These are phyloP conservation scores for Danaus plexippus DNA, from an alignment of 1,140 invertebrate genomes.

Conservation along the genomic window DNA sequence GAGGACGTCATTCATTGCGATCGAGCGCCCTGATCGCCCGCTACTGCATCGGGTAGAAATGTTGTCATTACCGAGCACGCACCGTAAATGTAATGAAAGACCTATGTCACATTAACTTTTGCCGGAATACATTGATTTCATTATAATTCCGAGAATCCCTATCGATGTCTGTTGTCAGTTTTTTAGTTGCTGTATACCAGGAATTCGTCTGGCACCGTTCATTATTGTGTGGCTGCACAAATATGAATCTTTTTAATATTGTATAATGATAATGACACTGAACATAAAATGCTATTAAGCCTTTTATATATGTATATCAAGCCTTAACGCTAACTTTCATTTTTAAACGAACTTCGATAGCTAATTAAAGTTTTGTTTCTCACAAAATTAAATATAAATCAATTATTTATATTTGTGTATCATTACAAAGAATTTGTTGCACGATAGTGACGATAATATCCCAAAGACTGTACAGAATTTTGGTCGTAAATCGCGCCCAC, in stretches of 20 bases:
- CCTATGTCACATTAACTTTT: constrained; percentile 30
- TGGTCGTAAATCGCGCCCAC: constrained; percentile 61
- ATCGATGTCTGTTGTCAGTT: background rate
- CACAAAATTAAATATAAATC: background rate
- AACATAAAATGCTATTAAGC: no score
- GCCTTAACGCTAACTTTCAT: no score
- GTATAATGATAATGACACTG: no score
- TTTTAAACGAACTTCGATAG: no score
- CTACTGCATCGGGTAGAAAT: constrained; percentile 62
- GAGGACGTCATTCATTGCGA: constrained; percentile 65
- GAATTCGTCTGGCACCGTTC: no score
- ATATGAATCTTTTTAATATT: no score
- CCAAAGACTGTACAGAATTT: constrained; percentile 8
- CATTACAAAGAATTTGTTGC: no score
- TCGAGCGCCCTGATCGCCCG: constrained; percentile 54
- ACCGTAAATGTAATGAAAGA: constrained; percentile 49
- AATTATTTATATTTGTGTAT: background rate
- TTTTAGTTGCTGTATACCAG: constrained; percentile 15
- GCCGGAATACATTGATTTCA: constrained; percentile 28
- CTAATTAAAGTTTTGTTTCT: constrained; percentile 1
- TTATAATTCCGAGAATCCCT: constrained; percentile 24
- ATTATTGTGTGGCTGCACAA: no score
- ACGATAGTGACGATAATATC: constrained; percentile 8
- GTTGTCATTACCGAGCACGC: constrained; percentile 63
- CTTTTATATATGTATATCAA: no score